phyloP scores from a whole-genome alignment of 2,113 vertebrate genomes.

The Mus spicilegus region DNA sequence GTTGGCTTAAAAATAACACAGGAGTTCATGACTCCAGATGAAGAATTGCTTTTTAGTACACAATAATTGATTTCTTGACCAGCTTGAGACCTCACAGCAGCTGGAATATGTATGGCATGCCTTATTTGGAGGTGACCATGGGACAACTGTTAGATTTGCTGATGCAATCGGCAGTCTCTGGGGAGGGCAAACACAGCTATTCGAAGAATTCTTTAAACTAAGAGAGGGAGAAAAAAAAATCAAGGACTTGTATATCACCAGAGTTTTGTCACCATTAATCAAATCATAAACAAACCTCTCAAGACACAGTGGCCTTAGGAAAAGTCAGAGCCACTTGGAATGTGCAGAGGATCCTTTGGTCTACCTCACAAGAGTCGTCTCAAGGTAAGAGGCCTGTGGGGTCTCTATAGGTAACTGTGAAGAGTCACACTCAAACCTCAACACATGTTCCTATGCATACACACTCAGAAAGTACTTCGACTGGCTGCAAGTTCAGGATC shows the following conservation, averaged over 20 bases:
- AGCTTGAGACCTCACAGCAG: neutral
- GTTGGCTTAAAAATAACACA: constrained; percentile 76
- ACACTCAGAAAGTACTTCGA: neutral
- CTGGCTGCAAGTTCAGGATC: neutral
- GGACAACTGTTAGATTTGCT: neutral
- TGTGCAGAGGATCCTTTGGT: neutral
- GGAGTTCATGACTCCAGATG: constrained; percentile 55
- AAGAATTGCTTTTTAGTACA: constrained; percentile 75
- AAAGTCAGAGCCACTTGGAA: constrained; percentile 2
- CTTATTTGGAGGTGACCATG: constrained; percentile 74
- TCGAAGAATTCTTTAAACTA: constrained; percentile 55
- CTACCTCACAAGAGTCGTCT: neutral
- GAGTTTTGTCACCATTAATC: constrained; percentile 47
- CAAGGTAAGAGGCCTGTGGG: accelerated
- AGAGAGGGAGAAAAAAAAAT: neutral
- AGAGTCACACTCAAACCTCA: neutral
- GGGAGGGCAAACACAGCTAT: neutral
- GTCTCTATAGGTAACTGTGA: neutral
- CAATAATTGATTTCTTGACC: constrained; percentile 64
- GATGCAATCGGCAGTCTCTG: constrained; percentile 36
- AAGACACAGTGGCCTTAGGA: constrained; percentile 3
- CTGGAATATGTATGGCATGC: constrained; percentile 51
- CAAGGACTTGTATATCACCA: constrained; percentile 18
- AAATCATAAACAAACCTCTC: constrained; percentile 57
- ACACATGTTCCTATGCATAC: neutral